Base-by-base conservation (phyloP, 1,140 invertebrate genomes). In the Protaetia brevitarsis region DNA sequence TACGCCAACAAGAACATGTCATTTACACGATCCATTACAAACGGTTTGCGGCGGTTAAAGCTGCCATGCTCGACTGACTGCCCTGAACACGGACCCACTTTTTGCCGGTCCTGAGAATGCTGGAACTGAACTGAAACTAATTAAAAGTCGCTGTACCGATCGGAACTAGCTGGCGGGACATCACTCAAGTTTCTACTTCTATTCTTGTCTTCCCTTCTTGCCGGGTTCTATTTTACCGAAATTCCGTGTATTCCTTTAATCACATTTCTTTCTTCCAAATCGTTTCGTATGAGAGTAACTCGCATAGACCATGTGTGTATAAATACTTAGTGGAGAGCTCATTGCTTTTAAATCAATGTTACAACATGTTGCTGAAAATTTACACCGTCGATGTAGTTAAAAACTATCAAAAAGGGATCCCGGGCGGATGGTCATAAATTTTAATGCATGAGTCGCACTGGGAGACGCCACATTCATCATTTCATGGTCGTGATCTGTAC, bases 401-500 rank as follows among this genome's bases (percentile, higher is more conserved):
- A 28, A 58, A 28, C 56, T 58, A 58, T 56, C 27, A 68, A 68
- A 68, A 60, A 27, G 29, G 13, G 8, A 13, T 13, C 28, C 56
- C 58, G 64, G 72, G 72, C 72, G 71, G 71, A 77, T 72, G 71
- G 67, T 71, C 72, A 74, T 76, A 76, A 75, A 75, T 76, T 72
- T 71, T 66, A 73, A 76, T 75, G 72, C 69, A 68, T 74, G 73
- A 72, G 69, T 74, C 68, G 72, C 69, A 70, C 69, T 68, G 74
- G 73, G 69, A 71, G 66, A 77, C 73, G 76, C 69, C 74, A 77
- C 76, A 77, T 77, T 75, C 73, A 72, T 77, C 76, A 77, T 76
- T 76, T 72, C 63, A 65, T n/a, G 66, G 69, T 65, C 72, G 71
- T 63, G 72, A 75, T 30, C 56, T 28, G 56, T 28, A 27, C 21